These are phyloP conservation scores for Euborellia annulipes DNA, from an alignment of 1,140 invertebrate species.

Conservation along the genomic window DNA sequence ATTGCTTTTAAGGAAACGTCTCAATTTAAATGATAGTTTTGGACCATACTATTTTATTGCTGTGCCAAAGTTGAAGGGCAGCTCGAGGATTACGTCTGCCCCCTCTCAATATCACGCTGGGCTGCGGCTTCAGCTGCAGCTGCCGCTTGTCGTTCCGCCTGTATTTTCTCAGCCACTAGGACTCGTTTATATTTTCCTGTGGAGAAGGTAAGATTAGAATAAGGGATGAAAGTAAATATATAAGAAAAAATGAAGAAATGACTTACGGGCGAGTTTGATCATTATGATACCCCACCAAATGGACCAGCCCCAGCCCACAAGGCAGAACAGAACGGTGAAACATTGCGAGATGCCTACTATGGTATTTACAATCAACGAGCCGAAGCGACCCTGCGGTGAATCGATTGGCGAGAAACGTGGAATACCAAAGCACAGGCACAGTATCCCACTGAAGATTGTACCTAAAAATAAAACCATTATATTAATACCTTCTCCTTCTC, in stretches of 20 bases:
- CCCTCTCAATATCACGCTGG: slow-evolving; percentile 23
- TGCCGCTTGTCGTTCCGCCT: slow-evolving; percentile 22
- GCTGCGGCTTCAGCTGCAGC: slow-evolving; percentile 11
- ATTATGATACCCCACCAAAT: slow-evolving; percentile 92
- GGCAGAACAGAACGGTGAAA: slow-evolving; percentile 84
- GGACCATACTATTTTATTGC: no score
- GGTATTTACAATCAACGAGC: slow-evolving; percentile 65
- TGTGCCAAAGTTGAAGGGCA: no score
- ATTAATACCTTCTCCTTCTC: no score
- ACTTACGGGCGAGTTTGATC: slow-evolving; percentile 56
- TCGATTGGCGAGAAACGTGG: slow-evolving; percentile 65
- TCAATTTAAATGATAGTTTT: no score
- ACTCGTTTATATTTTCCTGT: slow-evolving; percentile 29
- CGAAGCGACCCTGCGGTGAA: slow-evolving; percentile 48
- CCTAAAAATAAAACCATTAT: slow-evolving; percentile 41
- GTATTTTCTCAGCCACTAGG: slow-evolving; percentile 25
- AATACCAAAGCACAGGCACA: slow-evolving; percentile 76
- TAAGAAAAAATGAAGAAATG: no score
- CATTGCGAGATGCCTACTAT: slow-evolving; percentile 71
- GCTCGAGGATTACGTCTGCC: no score
- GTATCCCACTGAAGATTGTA: slow-evolving; percentile 69
- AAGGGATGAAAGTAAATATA: no score
- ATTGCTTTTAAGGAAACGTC: no score
- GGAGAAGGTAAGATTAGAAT: no score
- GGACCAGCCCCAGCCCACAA: slow-evolving; percentile 95